Conservation (phyloP, 2,113 vertebrate species). For the Echinops telfairi region DNA sequence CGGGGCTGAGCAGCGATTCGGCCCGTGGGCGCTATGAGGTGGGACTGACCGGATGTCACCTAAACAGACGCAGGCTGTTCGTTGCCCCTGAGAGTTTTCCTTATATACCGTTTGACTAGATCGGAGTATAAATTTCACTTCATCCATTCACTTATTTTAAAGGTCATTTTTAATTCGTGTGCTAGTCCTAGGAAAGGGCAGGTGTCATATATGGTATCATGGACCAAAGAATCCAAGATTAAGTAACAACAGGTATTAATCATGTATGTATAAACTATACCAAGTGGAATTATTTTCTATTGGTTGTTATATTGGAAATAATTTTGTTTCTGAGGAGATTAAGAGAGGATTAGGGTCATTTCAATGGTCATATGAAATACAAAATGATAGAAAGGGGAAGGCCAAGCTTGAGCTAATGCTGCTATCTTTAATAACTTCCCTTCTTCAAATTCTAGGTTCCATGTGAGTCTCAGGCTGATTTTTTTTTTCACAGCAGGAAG, state of each 20-base stretch:
- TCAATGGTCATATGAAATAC: not conserved
- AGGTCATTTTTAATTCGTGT: slow-evolving; percentile 25
- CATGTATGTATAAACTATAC: not conserved
- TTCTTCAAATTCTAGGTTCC: not conserved
- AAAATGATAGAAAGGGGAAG: not conserved
- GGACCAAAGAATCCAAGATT: not conserved
- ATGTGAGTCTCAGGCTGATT: not conserved
- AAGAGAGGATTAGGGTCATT: not conserved
- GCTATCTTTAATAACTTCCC: not conserved
- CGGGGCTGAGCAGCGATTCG: too few relatives aligned
- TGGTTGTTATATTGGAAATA: not conserved
- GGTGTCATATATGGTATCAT: not conserved
- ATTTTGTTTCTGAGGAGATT: not conserved
- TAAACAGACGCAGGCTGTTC: not conserved
- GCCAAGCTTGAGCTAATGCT: not conserved
- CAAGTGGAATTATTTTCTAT: not conserved
- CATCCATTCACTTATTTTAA: not conserved
- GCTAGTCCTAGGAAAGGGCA: too few relatives aligned
- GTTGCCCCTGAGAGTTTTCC: not conserved
- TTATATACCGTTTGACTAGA: not conserved
- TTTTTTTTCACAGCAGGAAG: not conserved
- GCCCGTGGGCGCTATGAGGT: too few relatives aligned
- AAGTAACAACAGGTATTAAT: not conserved
- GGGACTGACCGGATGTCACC: too few relatives aligned
- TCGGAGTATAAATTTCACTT: not conserved